Conservation (phyloP, 2,797 vertebrate species). For the Pangasius macronema region DNA sequence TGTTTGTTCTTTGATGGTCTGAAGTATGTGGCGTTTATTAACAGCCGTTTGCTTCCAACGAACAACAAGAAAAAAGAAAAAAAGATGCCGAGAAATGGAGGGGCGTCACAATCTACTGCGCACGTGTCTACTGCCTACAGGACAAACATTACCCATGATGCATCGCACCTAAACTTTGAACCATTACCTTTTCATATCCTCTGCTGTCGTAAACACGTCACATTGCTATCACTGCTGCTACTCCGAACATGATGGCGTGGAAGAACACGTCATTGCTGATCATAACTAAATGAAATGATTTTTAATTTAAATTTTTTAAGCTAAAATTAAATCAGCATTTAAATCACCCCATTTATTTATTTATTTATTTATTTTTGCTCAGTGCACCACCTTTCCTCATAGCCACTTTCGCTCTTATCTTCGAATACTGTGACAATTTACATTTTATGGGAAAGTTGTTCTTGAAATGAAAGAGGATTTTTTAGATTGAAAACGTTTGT, state of each 20-base stretch:
- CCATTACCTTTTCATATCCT: background rate
- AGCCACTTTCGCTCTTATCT: background rate
- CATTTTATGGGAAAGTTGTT: background rate
- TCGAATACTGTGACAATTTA: background rate
- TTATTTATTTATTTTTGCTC: no score
- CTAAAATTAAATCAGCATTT: no score
- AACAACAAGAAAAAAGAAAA: background rate
- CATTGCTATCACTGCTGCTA: background rate
- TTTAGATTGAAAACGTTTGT: background rate
- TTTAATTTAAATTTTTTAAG: no score
- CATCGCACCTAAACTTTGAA: background rate
- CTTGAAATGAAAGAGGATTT: background rate
- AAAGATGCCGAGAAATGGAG: background rate
- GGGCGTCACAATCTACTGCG: background rate
- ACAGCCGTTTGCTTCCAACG: background rate
- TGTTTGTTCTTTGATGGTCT: background rate
- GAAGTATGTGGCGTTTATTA: background rate
- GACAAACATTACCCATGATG: slow-evolving; percentile 2
- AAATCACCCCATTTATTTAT: no score
- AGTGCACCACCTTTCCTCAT: background rate
- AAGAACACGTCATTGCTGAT: no score
- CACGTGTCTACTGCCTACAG: background rate
- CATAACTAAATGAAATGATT: no score
- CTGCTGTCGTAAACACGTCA: no score
- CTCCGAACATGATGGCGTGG: background rate